These are phyloP conservation scores for Rhopalosiphum maidis DNA, from an alignment of 1,140 invertebrate species.

Conservation along the genomic window DNA sequence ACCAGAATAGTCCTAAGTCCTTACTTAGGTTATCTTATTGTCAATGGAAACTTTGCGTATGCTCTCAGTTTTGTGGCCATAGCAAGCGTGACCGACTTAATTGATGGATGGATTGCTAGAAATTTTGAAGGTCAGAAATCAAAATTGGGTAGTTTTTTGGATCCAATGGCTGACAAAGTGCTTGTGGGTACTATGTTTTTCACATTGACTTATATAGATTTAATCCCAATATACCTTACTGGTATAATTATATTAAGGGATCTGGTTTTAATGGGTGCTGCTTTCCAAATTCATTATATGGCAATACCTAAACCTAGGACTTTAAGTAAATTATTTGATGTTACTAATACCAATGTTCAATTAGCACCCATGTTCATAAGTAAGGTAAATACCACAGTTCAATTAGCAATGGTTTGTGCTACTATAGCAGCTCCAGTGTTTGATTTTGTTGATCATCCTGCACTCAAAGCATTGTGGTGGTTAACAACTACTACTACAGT, in stretches of 20 bases:
- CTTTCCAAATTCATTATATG: slow-evolving; percentile 87
- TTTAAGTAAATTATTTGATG: slow-evolving; percentile 87
- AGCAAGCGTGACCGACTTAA: slow-evolving; percentile 85
- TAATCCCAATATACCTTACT: slow-evolving; percentile 72
- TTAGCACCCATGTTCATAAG: slow-evolving; percentile 88
- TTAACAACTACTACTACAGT: slow-evolving; percentile 63
- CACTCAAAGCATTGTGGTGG: slow-evolving; percentile 79
- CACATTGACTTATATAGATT: slow-evolving; percentile 54
- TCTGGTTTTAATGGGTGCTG: slow-evolving; percentile 78
- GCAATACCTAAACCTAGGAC: slow-evolving; percentile 89
- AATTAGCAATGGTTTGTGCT: slow-evolving; percentile 80
- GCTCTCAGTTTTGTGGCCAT: slow-evolving; percentile 77
- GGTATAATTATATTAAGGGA: slow-evolving; percentile 85
- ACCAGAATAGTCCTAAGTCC: slow-evolving; percentile 84
- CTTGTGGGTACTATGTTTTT: slow-evolving; percentile 84
- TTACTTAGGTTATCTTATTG: slow-evolving; percentile 80
- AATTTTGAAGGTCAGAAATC: slow-evolving; percentile 89
- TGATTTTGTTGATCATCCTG: slow-evolving; percentile 77
- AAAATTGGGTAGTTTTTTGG: slow-evolving; percentile 92
- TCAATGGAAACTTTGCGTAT: slow-evolving; percentile 76
- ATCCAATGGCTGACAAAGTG: slow-evolving; percentile 97
- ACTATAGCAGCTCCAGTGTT: slow-evolving; percentile 86
- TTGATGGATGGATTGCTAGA: slow-evolving; percentile 96
- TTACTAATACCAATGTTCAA: slow-evolving; percentile 87
- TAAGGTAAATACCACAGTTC: slow-evolving; percentile 92